phyloP scores from a whole-genome alignment of 2,797 vertebrate species.

The Uromys caudimaculatus region DNA sequence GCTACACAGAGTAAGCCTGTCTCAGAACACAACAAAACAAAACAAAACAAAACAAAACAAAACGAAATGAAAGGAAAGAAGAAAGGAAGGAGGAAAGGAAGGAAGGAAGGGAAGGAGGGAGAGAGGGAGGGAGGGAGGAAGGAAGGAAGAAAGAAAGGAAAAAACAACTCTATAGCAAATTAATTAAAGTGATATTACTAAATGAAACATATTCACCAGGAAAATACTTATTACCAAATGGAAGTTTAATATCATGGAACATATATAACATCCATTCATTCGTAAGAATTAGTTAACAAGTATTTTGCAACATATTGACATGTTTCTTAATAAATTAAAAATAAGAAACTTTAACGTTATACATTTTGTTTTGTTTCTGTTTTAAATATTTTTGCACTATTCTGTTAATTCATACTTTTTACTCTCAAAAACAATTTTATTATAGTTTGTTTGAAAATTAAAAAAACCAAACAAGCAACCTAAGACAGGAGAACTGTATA shows the following conservation, averaged over 20 bases:
- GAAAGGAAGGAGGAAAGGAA: not conserved
- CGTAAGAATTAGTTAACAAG: not conserved
- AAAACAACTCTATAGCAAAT: not conserved
- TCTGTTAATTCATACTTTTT: not conserved
- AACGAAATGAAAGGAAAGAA: not conserved
- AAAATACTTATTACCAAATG: not conserved
- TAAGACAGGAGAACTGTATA: not conserved
- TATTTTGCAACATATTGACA: not conserved
- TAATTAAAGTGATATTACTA: not conserved
- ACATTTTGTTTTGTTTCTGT: not conserved
- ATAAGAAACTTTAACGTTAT: not conserved
- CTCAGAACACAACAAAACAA: not conserved
- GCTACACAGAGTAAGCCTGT: not conserved
- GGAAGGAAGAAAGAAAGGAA: too few relatives aligned
- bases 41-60: too few relatives aligned
- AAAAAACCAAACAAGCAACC: too few relatives aligned
- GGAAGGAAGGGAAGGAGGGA: too few relatives aligned
- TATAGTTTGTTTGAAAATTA: not conserved
- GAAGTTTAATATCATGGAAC: not conserved
- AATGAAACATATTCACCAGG: not conserved
- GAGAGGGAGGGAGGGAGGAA: too few relatives aligned
- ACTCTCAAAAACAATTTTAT: not conserved
- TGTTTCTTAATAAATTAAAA: not conserved
- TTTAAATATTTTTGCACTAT: constrained; percentile 7
- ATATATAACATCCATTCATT: not conserved